phyloP scores from a whole-genome alignment of 1,140 invertebrate genomes.

The Sesamia nonagrioides region DNA sequence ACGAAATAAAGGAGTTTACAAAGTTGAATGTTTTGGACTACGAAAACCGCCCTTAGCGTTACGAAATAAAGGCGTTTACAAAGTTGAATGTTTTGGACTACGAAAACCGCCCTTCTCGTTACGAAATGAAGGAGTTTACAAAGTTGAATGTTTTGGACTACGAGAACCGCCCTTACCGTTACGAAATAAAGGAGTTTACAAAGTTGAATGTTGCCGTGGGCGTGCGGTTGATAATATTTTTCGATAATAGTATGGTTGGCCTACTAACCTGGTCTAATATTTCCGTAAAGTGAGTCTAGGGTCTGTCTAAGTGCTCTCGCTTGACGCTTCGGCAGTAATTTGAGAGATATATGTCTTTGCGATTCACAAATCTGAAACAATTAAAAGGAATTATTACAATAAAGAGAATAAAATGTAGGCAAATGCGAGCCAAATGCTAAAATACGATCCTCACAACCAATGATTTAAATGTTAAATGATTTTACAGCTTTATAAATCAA shows the following conservation, averaged over 20 bases:
- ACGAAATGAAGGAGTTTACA: neutral
- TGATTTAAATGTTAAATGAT: too few relatives aligned
- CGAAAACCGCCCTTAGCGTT: too few relatives aligned
- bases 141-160: too few relatives aligned
- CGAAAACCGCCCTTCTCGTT: neutral
- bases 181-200: too few relatives aligned
- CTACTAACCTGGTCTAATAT: constrained; percentile 85
- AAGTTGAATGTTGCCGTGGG: too few relatives aligned
- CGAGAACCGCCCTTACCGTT: too few relatives aligned
- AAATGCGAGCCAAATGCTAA: neutral
- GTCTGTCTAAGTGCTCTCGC: constrained; percentile 92
- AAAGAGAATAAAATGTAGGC: neutral
- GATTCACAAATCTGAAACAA: constrained; percentile 93
- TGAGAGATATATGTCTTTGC: constrained; percentile 93
- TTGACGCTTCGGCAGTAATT: constrained; percentile 96
- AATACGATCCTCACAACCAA: too few relatives aligned
- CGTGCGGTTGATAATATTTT: neutral
- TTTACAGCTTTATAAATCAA: too few relatives aligned
- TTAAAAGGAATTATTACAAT: neutral
- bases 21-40: too few relatives aligned
- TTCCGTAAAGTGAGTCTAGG: constrained; percentile 78
- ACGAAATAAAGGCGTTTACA: too few relatives aligned
- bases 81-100: constrained; percentile 67
- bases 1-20: neutral
- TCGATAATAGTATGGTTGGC: neutral